A percentile compares a stretch with the other conserved stretches of the same genome.
These are phyloP conservation scores for Apocheima hispidaria DNA, from an alignment of 2,888 invertebrate species.

Conservation along the genomic window DNA sequence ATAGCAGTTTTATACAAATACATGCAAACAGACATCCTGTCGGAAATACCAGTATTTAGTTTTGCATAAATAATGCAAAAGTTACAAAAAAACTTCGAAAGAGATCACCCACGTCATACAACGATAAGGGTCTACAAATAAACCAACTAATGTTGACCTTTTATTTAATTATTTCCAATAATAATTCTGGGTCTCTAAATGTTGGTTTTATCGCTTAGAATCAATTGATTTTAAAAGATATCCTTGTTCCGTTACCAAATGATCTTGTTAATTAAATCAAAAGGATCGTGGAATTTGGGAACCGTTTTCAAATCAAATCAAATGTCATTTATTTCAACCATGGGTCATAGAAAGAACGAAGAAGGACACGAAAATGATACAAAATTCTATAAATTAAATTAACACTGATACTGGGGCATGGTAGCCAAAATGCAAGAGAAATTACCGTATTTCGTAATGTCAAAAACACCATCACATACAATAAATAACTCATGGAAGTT, in stretches of 20 bases:
- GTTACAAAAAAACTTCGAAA: conserved; percentile 19
- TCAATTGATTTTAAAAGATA: conserved; percentile 26
- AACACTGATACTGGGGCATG: too few species aligned
- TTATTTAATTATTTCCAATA: neutral
- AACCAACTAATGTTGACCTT: conserved; percentile 25
- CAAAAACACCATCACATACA: too few species aligned
- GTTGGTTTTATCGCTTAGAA: conserved; percentile 28
- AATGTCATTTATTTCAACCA: too few species aligned
- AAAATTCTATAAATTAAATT: too few species aligned
- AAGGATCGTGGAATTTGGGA: neutral
- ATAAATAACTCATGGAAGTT: too few species aligned
- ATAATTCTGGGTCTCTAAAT: conserved; percentile 16
- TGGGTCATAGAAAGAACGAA: too few species aligned
- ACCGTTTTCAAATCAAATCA: too few species aligned
- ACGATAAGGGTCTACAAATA: neutral
- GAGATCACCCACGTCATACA: conserved; percentile 14
- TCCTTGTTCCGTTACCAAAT: conserved; percentile 58
- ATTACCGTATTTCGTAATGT: too few species aligned
- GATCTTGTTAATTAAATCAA: conserved; percentile 40
- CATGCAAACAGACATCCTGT: conserved; percentile 42
- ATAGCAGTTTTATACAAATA: conserved; percentile 39
- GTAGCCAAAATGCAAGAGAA: too few species aligned
- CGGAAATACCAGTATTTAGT: conserved; percentile 22
- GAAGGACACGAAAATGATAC: too few species aligned
- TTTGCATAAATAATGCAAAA: conserved; percentile 32